Percentiles rank a stretch among this genome's conserved stretches.
phyloP scores from a whole-genome alignment of 2,888 invertebrate species.

The Aphidoletes aphidimyza region DNA sequence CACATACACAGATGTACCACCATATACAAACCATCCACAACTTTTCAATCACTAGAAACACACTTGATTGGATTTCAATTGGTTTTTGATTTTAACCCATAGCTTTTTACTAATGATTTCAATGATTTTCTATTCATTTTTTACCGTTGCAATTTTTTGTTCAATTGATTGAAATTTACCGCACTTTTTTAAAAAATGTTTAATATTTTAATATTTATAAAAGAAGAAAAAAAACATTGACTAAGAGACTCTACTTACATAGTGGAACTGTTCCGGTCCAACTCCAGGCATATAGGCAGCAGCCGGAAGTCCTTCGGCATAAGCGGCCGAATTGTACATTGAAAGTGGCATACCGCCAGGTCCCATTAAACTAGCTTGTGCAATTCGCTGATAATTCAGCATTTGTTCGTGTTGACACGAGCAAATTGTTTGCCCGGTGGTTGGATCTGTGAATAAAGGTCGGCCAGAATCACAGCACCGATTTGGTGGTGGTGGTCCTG shows the following conservation, averaged over 20 bases:
- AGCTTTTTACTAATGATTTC: too few relatives aligned
- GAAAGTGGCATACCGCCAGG: slow-evolving; percentile 79
- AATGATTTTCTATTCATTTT: too few relatives aligned
- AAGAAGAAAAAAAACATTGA: not conserved
- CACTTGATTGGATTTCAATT: too few relatives aligned
- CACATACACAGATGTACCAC: too few relatives aligned
- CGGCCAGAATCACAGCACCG: slow-evolving; percentile 93
- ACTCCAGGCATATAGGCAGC: slow-evolving; percentile 87
- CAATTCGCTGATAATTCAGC: slow-evolving; percentile 80
- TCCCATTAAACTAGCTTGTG: slow-evolving; percentile 66
- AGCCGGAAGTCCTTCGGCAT: slow-evolving; percentile 77
- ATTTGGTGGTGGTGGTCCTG: slow-evolving; percentile 64
- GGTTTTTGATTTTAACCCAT: too few relatives aligned
- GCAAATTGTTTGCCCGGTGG: slow-evolving; percentile 88
- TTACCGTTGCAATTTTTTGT: too few relatives aligned
- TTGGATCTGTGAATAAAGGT: slow-evolving; percentile 88
- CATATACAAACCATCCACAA: too few relatives aligned
- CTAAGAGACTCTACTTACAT: not conserved
- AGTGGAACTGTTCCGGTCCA: slow-evolving; percentile 83
- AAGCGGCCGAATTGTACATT: slow-evolving; percentile 80
- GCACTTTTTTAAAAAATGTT: slow-evolving; percentile 85
- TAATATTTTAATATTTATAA: not conserved
- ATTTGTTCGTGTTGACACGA: slow-evolving; percentile 74
- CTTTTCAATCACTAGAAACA: too few relatives aligned
- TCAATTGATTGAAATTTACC: too few relatives aligned